Percentiles rank a stretch among this genome's conserved stretches.
Evolutionary conservation across 2,113 vertebrate species (phyloP).

Genomic region (Corythaixoides concolor): DNA sequence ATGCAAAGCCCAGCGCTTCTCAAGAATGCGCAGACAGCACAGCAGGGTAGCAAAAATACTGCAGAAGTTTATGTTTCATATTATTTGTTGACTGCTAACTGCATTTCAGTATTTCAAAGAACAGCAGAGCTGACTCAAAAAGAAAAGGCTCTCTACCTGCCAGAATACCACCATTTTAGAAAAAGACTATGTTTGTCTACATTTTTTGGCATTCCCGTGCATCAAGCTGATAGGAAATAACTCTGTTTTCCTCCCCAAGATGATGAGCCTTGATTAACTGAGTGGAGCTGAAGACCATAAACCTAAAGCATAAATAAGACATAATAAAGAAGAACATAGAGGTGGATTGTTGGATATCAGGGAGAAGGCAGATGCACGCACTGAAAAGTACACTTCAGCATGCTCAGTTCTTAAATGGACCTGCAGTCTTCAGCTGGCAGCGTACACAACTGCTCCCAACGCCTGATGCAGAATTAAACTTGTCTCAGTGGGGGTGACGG

Average conservation of each 20-base stretch:
- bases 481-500: background rate
- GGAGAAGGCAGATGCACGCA: background rate
- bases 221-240: background rate
- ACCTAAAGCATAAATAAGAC: background rate
- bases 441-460: background rate
- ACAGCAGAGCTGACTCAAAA: background rate
- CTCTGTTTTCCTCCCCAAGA: background rate
- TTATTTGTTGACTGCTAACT: conserved; percentile 19
- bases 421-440: background rate
- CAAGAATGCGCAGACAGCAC: background rate
- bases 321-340: background rate
- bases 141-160: background rate
- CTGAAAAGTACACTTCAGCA: background rate
- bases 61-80: conserved; percentile 8
- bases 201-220: background rate
- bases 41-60: conserved; percentile 9
- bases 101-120: background rate
- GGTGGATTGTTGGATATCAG: background rate
- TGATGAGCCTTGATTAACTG: background rate
- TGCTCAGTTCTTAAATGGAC: accelerated
- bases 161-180: background rate
- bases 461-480: background rate
- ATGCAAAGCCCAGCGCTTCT: background rate
- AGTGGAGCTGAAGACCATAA: background rate
- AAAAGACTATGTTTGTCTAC: background rate